phyloP scores from a whole-genome alignment of 2,113 vertebrate species.

The Delphinapterus leucas region DNA sequence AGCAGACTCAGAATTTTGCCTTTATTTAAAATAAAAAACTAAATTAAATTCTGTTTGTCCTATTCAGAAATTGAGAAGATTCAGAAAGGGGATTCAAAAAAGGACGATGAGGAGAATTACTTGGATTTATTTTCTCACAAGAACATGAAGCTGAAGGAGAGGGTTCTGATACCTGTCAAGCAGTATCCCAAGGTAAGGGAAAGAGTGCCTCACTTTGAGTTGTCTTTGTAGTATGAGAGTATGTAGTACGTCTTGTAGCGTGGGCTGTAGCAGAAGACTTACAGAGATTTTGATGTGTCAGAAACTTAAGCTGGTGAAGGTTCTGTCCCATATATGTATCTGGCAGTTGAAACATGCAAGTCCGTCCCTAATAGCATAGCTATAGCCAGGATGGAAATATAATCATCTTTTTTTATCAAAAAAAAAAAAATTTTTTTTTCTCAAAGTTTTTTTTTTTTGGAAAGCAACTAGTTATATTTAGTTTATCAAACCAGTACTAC shows the following conservation, averaged over 20 bases:
- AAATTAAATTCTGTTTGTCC: slow-evolving; percentile 71
- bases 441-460: neutral
- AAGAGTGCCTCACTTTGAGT: neutral
- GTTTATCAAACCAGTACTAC: neutral
- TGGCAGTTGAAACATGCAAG: slow-evolving; percentile 18
- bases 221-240: neutral
- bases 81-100: slow-evolving; percentile 95
- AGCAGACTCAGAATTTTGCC: neutral
- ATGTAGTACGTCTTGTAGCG: neutral
- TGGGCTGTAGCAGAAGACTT: neutral
- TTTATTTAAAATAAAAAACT: slow-evolving; percentile 60
- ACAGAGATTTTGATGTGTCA: neutral
- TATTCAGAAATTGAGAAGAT: slow-evolving; percentile 95
- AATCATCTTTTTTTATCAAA: neutral
- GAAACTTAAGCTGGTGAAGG: neutral
- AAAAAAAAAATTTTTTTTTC: neutral
- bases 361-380: neutral
- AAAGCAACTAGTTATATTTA: slow-evolving; percentile 2
- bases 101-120: slow-evolving; percentile 93
- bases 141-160: slow-evolving; percentile 98
- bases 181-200: slow-evolving; percentile 95
- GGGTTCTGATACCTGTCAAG: slow-evolving; percentile 97
- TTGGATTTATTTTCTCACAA: slow-evolving; percentile 98
- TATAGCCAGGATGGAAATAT: neutral
- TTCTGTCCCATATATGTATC: neutral